Percentiles rank a stretch among this genome's conserved stretches.
These are phyloP conservation scores for Drosophila peninsularis DNA, from an alignment of 2,888 invertebrate genomes.

Conservation along the genomic window DNA sequence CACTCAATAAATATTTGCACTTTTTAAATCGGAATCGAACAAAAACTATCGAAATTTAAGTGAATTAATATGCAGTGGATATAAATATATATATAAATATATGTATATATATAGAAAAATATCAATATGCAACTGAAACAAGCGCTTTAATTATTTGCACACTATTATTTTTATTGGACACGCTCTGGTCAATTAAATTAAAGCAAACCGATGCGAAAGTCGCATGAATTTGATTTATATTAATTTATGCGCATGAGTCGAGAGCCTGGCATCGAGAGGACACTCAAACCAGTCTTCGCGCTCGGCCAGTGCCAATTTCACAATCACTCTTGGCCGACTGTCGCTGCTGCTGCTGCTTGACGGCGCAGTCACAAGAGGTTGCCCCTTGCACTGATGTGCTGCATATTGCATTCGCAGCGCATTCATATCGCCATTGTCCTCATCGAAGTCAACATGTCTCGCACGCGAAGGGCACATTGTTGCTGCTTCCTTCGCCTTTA, in stretches of 20 bases:
- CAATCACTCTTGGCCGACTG: conserved; percentile 48
- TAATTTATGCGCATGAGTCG: conserved; percentile 1
- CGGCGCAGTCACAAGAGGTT: not conserved
- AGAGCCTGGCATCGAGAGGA: too few species aligned
- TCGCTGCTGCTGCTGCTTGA: not conserved
- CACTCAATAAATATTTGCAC: conserved; percentile 8
- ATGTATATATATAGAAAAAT: too few species aligned
- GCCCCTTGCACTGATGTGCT: not conserved
- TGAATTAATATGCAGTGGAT: conserved; percentile 9
- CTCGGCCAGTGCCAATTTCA: conserved; percentile 84
- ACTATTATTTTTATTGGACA: not conserved
- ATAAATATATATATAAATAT: too few species aligned
- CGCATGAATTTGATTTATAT: not conserved
- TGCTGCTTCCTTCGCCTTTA: conserved; percentile 27
- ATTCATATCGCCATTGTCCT: conserved; percentile 47
- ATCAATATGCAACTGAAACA: conserved; percentile 1
- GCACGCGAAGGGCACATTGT: conserved; percentile 35
- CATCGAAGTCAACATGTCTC: conserved; percentile 27
- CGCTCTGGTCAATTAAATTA: conserved; percentile 1
- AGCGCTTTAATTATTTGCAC: conserved; percentile 3
- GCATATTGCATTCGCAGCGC: conserved; percentile 13
- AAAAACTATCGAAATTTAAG: not conserved
- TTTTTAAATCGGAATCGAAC: not conserved
- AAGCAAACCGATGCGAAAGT: not conserved
- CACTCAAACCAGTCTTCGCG: conserved; percentile 83